Base-by-base conservation (phyloP, 2,888 invertebrate genomes). In the Noctua pronuba region DNA sequence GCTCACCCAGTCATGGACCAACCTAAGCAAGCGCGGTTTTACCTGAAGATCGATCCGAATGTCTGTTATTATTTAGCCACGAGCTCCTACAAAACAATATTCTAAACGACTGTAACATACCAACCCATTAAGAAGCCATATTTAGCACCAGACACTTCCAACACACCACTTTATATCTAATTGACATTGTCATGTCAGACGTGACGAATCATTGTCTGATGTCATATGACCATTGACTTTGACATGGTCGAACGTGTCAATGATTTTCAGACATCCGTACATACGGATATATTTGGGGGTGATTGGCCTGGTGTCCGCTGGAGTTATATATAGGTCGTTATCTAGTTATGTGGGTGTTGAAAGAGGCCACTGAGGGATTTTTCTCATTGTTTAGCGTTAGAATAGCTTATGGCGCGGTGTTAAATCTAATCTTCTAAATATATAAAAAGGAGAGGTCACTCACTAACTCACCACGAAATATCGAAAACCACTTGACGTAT, bases 191-290 rank as follows among this genome's bases (percentile, higher is more conserved):
- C 71, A 70, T 62, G 69, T 49, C 79, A 83, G n/a, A 46, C 60
- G 49, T 77, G 70, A 52, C 49, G 24, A 81, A 16, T 67, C 41
- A 85, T 52, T 85, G 68, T 41, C 52, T 85, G 83, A 76, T 77
- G 83, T 83, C 86, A 85, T 76, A 66, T 46, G 46, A 52, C 52
- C 49, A 46, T n/a, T 86, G 86, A 86, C 84, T 62, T 86, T 86
- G 79, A 35, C 41, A 60, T 75, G 79, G 83, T 73, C 86, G 79
- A 41, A 68, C 52, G 71, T 73, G 62, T 82, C 83, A 86, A 66
- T 71, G 70, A 72, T 66, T 38, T n/a, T 64, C 21, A 13, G 5
- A 77, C 73, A 83, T 83, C 78, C 67, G 73, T 68, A 71, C 52
- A 38, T 68, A 55, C n/a, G 2, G 2, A 66, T 52, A 21, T 35